Evolutionary conservation across 2,888 invertebrate genomes (phyloP).

Genomic region (Dione juno): DNA sequence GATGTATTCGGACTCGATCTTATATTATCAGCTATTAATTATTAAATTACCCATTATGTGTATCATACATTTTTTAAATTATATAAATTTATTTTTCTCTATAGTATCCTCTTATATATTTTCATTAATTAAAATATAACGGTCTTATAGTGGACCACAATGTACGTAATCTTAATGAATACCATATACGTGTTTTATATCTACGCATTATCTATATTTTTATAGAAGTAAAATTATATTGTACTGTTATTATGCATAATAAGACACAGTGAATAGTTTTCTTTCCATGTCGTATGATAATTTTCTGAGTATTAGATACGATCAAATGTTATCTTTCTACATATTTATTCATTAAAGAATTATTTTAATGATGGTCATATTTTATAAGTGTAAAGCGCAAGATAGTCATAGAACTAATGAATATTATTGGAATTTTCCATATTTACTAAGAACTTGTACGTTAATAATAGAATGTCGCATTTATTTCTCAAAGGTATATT

Average conservation of each 20-base stretch:
- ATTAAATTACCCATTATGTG: no score
- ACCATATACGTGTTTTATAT: slow-evolving; percentile 1
- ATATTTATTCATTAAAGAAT: slow-evolving; percentile 24
- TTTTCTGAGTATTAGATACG: slow-evolving; percentile 25
- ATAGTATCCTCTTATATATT: no score
- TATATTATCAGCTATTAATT: no score
- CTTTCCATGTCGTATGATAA: slow-evolving; percentile 34
- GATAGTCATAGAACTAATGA: slow-evolving; percentile 5
- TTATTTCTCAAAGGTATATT: neutral
- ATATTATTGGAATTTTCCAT: neutral
- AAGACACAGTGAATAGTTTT: slow-evolving; percentile 26
- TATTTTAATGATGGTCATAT: slow-evolving; percentile 4
- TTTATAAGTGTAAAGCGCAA: slow-evolving; percentile 5
- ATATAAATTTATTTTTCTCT: no score
- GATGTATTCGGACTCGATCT: no score
- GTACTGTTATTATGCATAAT: slow-evolving; percentile 42
- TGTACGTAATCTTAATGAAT: neutral
- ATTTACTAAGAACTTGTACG: neutral
- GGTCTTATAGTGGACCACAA: neutral
- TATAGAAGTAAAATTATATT: slow-evolving; percentile 26
- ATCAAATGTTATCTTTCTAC: slow-evolving; percentile 13
- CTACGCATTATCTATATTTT: neutral
- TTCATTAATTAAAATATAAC: neutral
- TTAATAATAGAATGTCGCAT: neutral
- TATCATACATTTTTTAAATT: no score